Evolutionary conservation across 30 jellyfish, hydroid and myxozoan species (phyloP).

Genomic region (Aurelia sp.): DNA sequence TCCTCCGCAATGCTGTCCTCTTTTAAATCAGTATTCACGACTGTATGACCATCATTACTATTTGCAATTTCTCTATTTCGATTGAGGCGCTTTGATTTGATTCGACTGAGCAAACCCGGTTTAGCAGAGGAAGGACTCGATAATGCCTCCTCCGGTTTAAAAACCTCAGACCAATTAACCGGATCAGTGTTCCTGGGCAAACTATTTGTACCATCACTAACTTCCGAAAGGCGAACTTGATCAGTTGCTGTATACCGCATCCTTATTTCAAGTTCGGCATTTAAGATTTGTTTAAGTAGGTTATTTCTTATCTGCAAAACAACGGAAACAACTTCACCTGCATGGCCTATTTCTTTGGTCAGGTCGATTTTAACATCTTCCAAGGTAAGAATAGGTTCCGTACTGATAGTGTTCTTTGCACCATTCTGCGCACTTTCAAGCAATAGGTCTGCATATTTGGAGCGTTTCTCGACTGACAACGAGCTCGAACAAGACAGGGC

Average conservation of each 20-base stretch:
- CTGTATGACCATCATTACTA: neutral
- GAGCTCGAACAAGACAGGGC: constrained; percentile 75
- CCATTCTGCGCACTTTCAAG: constrained; percentile 43
- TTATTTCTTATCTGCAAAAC: constrained; percentile 35
- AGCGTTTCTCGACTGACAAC: constrained; percentile 56
- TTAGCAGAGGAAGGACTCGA: constrained; percentile 22
- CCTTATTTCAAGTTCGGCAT: constrained; percentile 65
- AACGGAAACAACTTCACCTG: constrained; percentile 84
- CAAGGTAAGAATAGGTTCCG: constrained; percentile 73
- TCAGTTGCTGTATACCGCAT: constrained; percentile 67
- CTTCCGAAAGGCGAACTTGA: constrained; percentile 24
- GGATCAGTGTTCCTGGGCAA: constrained; percentile 1
- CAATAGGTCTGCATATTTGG: constrained; percentile 62
- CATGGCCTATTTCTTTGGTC: constrained; percentile 83
- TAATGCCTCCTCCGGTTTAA: neutral
- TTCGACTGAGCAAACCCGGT: constrained; percentile 21
- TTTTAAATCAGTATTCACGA: neutral
- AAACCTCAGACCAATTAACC: constrained; percentile 54
- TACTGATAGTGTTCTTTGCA: constrained; percentile 7
- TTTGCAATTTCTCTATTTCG: constrained; percentile 10
- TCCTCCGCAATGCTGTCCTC: neutral
- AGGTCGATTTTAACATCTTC: constrained; percentile 63
- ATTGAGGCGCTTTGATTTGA: constrained; percentile 19
- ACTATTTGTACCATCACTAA: neutral
- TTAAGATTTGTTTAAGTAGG: constrained; percentile 28